Base-by-base conservation (phyloP, 2,797 vertebrate genomes). In the Sphaeramia orbicularis region DNA sequence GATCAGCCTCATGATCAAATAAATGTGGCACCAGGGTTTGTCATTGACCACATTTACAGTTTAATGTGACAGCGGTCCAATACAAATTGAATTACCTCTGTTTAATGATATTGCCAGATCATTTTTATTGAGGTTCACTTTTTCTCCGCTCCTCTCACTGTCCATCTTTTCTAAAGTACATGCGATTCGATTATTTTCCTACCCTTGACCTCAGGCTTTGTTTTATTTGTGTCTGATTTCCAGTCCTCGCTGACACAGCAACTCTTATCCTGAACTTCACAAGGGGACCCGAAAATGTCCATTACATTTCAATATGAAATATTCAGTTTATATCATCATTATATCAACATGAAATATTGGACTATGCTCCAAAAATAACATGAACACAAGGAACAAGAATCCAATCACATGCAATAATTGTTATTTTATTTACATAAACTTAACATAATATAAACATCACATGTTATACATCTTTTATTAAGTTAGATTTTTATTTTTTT, bases 1-100 rank as follows among this genome's bases (percentile, higher is more conserved):
- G 13, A 75, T 66, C 59, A 37, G 81, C 51, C 53, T 27, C 70
- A 52, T 85, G 77, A 92, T 80, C 61, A 7, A 86, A 91, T 90
- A 83, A 74, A 84, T 65, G 71, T 41, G 70, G 45, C 83, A 83
- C 56, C 71, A 59, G 61, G 71, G 81, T 84, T 63, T 85, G 65
- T 87, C 78, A 87, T 76, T 6, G 66, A 65, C 71, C 80, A 49
- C 63, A 76, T 86, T 85, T 69, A 83, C 76, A 61, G 84, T 68
- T 66, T 79, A 83, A 84, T 61, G 76, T 43, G 41, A 50, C 63
- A 74, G 49, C 50, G 83, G 83, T 85, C 50, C 38, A 12, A 86
- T 88, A 69, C 71, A 61, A 72, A 91, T 88, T 41, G 43, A 80
- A 84, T 83, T 61, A 43, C 48, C 51, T 73, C 61, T 51, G 55